Base-by-base conservation (phyloP, 1,140 invertebrate species). In the Diorhabda sublineata region DNA sequence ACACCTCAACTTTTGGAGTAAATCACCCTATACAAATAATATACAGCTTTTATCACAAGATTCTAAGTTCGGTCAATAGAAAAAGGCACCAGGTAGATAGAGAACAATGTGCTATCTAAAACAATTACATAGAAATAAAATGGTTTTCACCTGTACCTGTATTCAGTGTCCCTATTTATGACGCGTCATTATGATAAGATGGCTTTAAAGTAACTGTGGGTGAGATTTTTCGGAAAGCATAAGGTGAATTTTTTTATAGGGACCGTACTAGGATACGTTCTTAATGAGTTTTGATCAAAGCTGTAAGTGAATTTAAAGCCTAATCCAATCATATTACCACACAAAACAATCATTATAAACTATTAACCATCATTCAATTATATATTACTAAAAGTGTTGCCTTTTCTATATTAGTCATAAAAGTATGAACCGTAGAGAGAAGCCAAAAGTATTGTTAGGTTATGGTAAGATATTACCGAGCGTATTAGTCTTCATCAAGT, bases 101-200 rank as follows among this genome's bases (percentile, higher is more conserved):
- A 52, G 47, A 52, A 52, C 47, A 52, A 52, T 52, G 47, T 52
- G n/a, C 6, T 52, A 52, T 52, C 47, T 52, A 52, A 52, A 52
- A 52, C 47, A 52, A 52, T 52, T 52, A 52, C 47, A 52, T n/a
- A 52, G n/a, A 52, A 52, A 52, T 52, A 52, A 52, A 52, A 52
- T 52, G 47, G 47, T 52, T 52, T 52, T 8, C 6, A 52, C 47
- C 47, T 52, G 47, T 52, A 8, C 47, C 47, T 52, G 6, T 52
- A 52, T 52, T 52, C 47, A 52, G n/a, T n/a, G n/a, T 52, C 47
- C 4, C 47, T 52, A 52, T 52, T 52, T 52, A 52, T 52, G 47
- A 52, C 47, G 47, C n/a, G 47, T 52, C 47, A 52, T 52, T 52
- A 52, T 4, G 47, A 52, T 52, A 52, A 52, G n/a, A 52, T n/a